phyloP scores from a whole-genome alignment of 2,113 vertebrate genomes.

The Ascaphus truei region DNA sequence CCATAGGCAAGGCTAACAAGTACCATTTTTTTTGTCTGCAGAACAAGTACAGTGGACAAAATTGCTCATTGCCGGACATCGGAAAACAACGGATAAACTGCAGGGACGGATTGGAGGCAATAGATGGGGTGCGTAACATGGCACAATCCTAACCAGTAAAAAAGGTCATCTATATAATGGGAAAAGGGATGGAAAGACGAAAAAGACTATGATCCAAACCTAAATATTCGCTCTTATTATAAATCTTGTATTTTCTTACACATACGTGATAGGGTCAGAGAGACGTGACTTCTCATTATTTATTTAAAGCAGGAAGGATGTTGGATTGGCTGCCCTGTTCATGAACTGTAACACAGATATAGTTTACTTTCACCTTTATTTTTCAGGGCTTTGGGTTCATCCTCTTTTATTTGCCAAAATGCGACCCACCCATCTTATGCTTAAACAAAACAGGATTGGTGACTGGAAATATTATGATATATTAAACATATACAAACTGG shows the following conservation, averaged over 20 bases:
- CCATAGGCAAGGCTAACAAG: no score
- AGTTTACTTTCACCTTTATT: slow-evolving; percentile 17
- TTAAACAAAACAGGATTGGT: slow-evolving; percentile 14
- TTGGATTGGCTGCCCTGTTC: background rate
- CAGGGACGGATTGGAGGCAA: no score
- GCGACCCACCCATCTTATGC: background rate
- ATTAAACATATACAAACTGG: background rate
- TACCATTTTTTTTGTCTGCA: no score
- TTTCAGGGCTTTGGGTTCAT: background rate
- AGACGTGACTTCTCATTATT: background rate
- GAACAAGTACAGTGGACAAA: no score
- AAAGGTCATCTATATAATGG: no score
- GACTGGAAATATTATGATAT: background rate
- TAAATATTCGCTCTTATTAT: no score
- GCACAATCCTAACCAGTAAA: no score
- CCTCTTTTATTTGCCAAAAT: background rate
- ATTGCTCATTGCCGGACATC: no score
- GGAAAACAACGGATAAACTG: no score
- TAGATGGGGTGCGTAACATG: no score
- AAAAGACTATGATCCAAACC: no score
- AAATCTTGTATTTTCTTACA: background rate
- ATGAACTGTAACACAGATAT: background rate
- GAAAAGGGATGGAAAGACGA: no score
- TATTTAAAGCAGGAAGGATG: slow-evolving; percentile 17
- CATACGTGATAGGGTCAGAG: background rate